Base-by-base conservation (phyloP, 2,888 invertebrate species). In the Leptinotarsa rubiginosa region DNA sequence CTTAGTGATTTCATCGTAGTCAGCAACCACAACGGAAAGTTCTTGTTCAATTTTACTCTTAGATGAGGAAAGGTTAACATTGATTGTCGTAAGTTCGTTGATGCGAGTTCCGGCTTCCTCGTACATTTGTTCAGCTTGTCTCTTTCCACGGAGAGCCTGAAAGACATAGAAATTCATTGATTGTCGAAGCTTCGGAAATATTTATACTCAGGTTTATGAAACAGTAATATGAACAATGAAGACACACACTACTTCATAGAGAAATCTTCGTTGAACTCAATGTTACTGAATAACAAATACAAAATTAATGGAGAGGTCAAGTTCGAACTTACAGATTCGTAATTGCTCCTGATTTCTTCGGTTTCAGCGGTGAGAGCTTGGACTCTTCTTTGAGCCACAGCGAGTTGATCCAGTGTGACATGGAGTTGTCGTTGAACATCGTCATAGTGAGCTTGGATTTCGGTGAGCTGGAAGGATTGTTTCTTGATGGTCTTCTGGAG, bases 401-500 rank as follows among this genome's bases (percentile, higher is more conserved):
- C 95, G 84, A 95, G 93, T 89, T 97, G 97, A 89, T 98, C 98
- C 84, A 98, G 92, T 79, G 97, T 97, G 86, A 97, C 96, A 89
- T 97, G 96, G 88, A 98, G 91, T 89, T 98, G 97, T 86, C 98
- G 94, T 90, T 97, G 97, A 82, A 97, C 92, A 89, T 98, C 98
- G 86, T 98, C 98, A 90, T 98, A 97, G 89, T 97, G 96, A 84
- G 96, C 94, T 90, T 97, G 96, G 88, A 98, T 91, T 91, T 97
- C 97, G 82, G 93, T 93, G 83, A 93, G 91, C 89, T 96, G 96
- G 88, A 97, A 92, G 82, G 97, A 96, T 89, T 98, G 97, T 89
- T 96, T 97, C 93, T 98, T 98, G 91, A 97, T 95, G 86, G 96
- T 96, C 92, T 97, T 97, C 90, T 98, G 97, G 88, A 98, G 92